These are phyloP conservation scores for Monodelphis domestica DNA, from an alignment of 2,797 vertebrate species.

Conservation along the genomic window DNA sequence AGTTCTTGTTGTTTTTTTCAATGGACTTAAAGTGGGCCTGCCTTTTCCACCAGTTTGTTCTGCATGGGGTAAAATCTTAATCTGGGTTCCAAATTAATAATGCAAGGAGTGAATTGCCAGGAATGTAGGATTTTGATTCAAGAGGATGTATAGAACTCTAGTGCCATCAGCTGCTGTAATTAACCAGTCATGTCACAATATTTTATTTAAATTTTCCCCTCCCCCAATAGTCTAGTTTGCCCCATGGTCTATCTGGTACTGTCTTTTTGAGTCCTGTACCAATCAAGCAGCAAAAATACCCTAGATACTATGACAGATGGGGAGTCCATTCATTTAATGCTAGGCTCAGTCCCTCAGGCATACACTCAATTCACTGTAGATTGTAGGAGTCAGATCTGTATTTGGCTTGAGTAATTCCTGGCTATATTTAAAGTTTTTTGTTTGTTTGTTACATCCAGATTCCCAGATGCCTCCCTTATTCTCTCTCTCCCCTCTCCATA, in stretches of 20 bases:
- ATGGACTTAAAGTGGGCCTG: conserved; percentile 86
- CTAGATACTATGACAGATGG: conserved; percentile 85
- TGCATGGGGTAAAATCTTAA: conserved; percentile 72
- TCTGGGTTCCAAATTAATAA: conserved; percentile 83
- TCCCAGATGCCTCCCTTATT: no score
- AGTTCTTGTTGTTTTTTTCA: conserved; percentile 86
- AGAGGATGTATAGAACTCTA: conserved; percentile 58
- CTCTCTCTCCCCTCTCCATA: no score
- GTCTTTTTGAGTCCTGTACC: conserved; percentile 82
- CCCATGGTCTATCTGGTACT: conserved; percentile 81
- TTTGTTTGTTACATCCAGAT: no score
- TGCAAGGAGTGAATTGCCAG: conserved; percentile 76
- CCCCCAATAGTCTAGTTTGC: conserved; percentile 58
- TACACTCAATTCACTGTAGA: conserved; percentile 47
- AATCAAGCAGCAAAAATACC: conserved; percentile 78
- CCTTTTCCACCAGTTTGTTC: conserved; percentile 83
- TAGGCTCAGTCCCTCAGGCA: conserved; percentile 68
- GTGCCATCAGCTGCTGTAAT: conserved; percentile 82
- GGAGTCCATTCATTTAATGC: conserved; percentile 70
- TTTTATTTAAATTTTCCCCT: conserved; percentile 76
- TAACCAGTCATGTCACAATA: conserved; percentile 83
- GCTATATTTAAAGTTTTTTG: neutral
- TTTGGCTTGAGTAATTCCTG: neutral
- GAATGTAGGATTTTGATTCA: conserved; percentile 77
- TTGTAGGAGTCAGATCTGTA: conserved; percentile 26